Evolutionary conservation across 2,797 vertebrate genomes (phyloP), one percentile per base, ranked within the genome.

Genomic region (Lophius americanus): DNA sequence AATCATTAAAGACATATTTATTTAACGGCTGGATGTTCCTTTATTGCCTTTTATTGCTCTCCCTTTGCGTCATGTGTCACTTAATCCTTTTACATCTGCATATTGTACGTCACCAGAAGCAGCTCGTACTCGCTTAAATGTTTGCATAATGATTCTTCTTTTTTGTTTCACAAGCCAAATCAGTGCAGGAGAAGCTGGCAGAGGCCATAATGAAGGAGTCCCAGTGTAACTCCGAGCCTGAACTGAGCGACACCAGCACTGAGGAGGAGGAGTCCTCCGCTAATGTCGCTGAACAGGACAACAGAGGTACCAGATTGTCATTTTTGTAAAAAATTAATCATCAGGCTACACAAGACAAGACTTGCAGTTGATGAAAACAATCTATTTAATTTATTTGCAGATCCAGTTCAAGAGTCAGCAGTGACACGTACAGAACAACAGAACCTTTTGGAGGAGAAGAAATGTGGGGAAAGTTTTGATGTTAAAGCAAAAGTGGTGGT

Each of bases 171-270:
- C 8, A 81, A 95, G 94, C 89, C 87, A 93, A 93, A 91, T 94
- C 91, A 89, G 94, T 94, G 62, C 94, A 94, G 89, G 92, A 95
- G 79, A 94, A 94, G 87, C 88, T 92, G 63, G 88, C 86, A 8
- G 93, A 91, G 41, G 90, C 91, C 44, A 84, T 90, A 62, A 81
- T 86, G 69, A 86, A 86, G 2, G 79, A 85, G 74, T 57, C 73
- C 7, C 79, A 66, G 12, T 75, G 84, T 81, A 85, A 83, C 78
- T 92, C 86, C 51, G 92, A 94, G 48, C 89, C 92, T 2, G 91
- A 94, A 64, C 68, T 92, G 63, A 93, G 88, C 39, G 91, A 92
- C 85, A 89, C 85, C 52, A 90, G 78, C 35, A 83, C 89, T 1
- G 92, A 91, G 4, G 93, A 95, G 36, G 90, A 91, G 38, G 82